Evolutionary conservation across 2,113 vertebrate genomes (phyloP).

Genomic region (Halichoeres trimaculatus): DNA sequence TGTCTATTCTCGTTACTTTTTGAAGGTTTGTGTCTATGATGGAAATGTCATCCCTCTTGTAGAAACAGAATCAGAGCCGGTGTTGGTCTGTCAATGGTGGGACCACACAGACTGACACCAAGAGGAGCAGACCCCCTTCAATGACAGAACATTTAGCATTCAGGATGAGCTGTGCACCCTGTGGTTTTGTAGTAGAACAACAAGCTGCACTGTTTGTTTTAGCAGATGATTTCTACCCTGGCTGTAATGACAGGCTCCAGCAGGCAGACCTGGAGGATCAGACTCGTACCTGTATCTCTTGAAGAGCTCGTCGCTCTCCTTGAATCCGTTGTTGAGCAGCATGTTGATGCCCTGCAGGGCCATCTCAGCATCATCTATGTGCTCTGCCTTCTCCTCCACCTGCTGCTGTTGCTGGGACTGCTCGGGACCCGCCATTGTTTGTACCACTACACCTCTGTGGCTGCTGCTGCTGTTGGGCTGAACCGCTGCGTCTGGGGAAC

Average conservation of each 20-base stretch:
- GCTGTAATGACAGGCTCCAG: not conserved
- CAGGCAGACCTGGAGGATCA: too few relatives aligned
- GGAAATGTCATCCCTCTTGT: not conserved
- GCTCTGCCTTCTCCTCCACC: constrained; percentile 82
- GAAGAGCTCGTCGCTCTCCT: constrained; percentile 97
- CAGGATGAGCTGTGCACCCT: not conserved
- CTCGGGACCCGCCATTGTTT: constrained; percentile 85
- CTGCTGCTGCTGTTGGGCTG: constrained; percentile 35
- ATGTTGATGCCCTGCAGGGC: constrained; percentile 96
- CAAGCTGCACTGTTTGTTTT: not conserved
- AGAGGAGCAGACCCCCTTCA: not conserved
- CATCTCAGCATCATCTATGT: constrained; percentile 92
- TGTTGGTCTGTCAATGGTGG: not conserved
- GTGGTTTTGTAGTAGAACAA: not conserved
- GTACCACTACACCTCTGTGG: constrained; percentile 6
- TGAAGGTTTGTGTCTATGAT: not conserved
- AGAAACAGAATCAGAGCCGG: not conserved
- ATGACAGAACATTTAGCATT: not conserved
- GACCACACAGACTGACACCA: not conserved
- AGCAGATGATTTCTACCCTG: not conserved
- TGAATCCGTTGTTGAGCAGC: constrained; percentile 98
- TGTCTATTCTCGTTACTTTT: too few relatives aligned
- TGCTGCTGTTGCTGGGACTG: constrained; percentile 82
- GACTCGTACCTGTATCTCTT: constrained; percentile 91
- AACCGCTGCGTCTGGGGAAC: constrained; percentile 9